Percentiles rank a stretch among this genome's conserved stretches.
Conservation (phyloP, 2,113 vertebrate species). For the Baryphthengus martii region DNA sequence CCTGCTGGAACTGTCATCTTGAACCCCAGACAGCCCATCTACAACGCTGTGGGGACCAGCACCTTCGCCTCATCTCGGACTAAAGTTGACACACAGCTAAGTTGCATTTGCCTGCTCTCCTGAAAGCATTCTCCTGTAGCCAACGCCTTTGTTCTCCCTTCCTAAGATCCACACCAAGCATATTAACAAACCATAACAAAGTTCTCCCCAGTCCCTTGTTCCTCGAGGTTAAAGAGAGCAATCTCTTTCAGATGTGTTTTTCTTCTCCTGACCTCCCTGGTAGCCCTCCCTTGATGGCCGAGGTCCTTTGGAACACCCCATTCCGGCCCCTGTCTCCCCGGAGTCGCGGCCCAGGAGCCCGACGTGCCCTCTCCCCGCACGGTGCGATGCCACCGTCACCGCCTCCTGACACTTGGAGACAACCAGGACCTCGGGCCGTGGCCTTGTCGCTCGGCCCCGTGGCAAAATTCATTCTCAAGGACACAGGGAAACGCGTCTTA, state of each 20-base stretch:
- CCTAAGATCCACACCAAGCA: not conserved
- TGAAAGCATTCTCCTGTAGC: not conserved
- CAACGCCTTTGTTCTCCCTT: accelerated
- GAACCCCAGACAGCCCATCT: accelerated
- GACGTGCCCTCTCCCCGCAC: not conserved
- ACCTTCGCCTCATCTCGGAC: accelerated
- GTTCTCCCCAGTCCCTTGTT: not conserved
- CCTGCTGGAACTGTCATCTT: accelerated
- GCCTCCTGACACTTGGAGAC: accelerated
- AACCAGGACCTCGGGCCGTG: accelerated
- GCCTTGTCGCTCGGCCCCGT: accelerated
- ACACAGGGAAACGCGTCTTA: accelerated
- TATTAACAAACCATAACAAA: not conserved
- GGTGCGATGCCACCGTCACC: not conserved
- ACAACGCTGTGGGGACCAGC: accelerated
- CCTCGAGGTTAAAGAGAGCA: not conserved
- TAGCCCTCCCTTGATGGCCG: accelerated
- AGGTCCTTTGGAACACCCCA: not conserved
- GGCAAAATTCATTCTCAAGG: not conserved
- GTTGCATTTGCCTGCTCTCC: not conserved
- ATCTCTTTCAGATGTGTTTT: not conserved
- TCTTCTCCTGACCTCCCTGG: no score
- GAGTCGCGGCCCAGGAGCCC: not conserved
- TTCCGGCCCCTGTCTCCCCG: not conserved
- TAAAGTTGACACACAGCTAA: no score